Evolutionary conservation across 2,797 vertebrate species (phyloP).

Genomic region (Falco berigora): DNA sequence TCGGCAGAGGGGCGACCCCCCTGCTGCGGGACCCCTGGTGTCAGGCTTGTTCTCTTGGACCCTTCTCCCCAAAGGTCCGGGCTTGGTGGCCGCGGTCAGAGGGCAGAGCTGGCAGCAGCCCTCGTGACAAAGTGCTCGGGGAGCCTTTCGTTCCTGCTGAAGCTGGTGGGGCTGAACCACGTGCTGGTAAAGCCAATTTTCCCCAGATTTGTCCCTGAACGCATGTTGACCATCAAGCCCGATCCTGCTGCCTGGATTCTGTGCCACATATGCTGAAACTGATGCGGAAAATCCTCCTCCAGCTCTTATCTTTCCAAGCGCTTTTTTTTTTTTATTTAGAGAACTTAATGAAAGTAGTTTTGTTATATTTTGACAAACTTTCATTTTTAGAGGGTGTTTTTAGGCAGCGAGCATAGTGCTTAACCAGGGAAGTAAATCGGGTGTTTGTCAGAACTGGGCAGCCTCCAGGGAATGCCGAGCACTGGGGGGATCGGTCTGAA

Average conservation of each 20-base stretch:
- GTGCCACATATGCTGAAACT: not conserved
- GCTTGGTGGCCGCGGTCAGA: no score
- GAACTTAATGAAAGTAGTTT: not conserved
- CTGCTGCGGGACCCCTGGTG: fast-evolving
- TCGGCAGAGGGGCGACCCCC: fast-evolving
- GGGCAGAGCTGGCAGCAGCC: not conserved
- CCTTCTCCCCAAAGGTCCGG: not conserved
- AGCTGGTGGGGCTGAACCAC: not conserved
- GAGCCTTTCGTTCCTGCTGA: not conserved
- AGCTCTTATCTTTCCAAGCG: not conserved
- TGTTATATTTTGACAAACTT: not conserved
- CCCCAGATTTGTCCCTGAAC: not conserved
- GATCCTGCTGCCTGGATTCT: not conserved
- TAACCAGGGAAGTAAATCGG: not conserved
- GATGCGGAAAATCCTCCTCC: not conserved
- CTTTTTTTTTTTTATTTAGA: not conserved
- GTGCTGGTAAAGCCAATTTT: not conserved
- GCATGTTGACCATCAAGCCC: not conserved
- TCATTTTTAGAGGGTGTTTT: not conserved
- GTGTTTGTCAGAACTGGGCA: not conserved
- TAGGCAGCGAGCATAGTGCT: fast-evolving
- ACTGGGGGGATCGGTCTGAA: not conserved
- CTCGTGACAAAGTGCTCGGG: not conserved
- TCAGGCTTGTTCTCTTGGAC: fast-evolving
- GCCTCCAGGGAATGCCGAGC: fast-evolving